Evolutionary conservation across 64 coral and sea anemone genomes (phyloP).

Genomic region (Platygyra sinensis): DNA sequence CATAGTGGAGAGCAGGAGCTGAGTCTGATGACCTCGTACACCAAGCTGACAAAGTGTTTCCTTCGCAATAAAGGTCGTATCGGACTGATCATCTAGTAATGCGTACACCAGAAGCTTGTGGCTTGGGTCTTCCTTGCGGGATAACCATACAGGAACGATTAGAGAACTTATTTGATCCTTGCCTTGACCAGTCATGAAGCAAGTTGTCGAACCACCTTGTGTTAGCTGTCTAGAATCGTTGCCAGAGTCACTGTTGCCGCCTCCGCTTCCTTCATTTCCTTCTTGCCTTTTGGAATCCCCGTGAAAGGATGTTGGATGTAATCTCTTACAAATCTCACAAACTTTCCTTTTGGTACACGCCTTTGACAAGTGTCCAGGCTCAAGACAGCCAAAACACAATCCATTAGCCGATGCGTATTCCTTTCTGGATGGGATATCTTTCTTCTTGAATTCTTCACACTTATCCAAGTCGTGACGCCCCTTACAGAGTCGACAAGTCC

Average conservation of each 20-base stretch:
- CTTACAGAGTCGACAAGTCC: too few relatives aligned
- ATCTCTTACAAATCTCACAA: conserved; percentile 36
- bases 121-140: too few relatives aligned
- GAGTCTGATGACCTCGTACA: background rate
- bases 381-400: conserved; percentile 27
- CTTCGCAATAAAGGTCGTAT: background rate
- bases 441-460: too few relatives aligned
- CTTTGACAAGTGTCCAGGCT: conserved; percentile 49
- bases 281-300: conserved; percentile 14
- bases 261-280: background rate
- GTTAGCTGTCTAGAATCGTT: background rate
- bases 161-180: too few relatives aligned
- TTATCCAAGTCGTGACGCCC: too few relatives aligned
- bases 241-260: background rate
- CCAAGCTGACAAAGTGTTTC: background rate
- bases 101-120: background rate
- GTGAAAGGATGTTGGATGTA: conserved; percentile 58
- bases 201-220: too few relatives aligned
- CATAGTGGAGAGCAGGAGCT: too few relatives aligned
- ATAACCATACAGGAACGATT: too few relatives aligned
- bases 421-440: too few relatives aligned
- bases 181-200: too few relatives aligned
- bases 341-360: conserved; percentile 16
- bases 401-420: too few relatives aligned
- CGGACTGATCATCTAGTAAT: background rate